These are phyloP conservation scores for Nezara viridula DNA, from an alignment of 2,888 invertebrate species.

Conservation along the genomic window DNA sequence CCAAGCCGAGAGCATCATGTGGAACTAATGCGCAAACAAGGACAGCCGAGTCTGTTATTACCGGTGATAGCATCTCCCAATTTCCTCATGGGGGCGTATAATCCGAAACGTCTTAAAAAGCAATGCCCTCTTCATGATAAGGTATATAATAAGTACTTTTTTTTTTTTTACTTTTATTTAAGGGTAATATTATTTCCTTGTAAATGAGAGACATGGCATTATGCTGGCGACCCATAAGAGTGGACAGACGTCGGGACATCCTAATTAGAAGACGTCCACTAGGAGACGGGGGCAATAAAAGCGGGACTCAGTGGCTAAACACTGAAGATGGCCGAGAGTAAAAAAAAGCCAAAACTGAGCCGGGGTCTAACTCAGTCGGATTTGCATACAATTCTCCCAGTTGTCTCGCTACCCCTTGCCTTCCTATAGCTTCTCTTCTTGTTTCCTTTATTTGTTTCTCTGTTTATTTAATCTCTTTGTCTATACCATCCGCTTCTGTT, in stretches of 20 bases:
- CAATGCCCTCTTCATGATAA: not conserved
- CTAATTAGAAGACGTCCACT: slow-evolving; percentile 16
- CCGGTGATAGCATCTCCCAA: slow-evolving; percentile 13
- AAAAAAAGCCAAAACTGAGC: not conserved
- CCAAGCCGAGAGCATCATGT: not conserved
- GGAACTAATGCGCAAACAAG: slow-evolving; percentile 36
- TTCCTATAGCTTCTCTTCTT: slow-evolving; percentile 21
- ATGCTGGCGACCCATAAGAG: not conserved
- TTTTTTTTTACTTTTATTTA: not conserved
- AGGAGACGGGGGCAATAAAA: slow-evolving; percentile 25
- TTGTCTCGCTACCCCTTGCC: slow-evolving; percentile 18
- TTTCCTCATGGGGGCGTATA: slow-evolving; percentile 28
- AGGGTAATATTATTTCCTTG: not conserved
- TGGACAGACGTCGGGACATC: not conserved
- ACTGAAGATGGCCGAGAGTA: slow-evolving; percentile 19
- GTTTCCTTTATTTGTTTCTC: slow-evolving; percentile 39
- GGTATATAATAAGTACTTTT: not conserved
- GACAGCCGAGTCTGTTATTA: slow-evolving; percentile 18
- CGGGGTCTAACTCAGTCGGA: not conserved
- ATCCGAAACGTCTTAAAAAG: slow-evolving; percentile 34
- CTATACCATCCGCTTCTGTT: slow-evolving; percentile 35
- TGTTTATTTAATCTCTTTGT: slow-evolving; percentile 42
- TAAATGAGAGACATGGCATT: not conserved
- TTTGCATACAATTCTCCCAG: slow-evolving; percentile 42
- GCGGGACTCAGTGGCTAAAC: slow-evolving; percentile 18